Evolutionary conservation across 2,888 invertebrate species (phyloP).

Genomic region (Cancer borealis): DNA sequence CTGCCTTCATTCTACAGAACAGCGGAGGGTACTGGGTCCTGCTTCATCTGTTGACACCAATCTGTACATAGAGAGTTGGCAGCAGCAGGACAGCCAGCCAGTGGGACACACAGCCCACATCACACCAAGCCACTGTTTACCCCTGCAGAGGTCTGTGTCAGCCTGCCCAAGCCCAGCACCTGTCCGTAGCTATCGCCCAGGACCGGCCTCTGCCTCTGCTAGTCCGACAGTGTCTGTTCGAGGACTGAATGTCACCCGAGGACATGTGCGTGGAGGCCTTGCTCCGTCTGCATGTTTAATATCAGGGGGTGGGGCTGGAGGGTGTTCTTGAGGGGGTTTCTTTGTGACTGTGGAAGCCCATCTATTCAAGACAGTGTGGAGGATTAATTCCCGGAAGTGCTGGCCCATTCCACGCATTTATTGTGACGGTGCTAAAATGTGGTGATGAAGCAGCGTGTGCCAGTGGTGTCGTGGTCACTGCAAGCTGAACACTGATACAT

Average conservation of each 20-base stretch:
- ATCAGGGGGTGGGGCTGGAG: not conserved
- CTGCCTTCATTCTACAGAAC: constrained; percentile 56
- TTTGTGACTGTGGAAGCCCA: not conserved
- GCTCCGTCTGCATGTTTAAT: not conserved
- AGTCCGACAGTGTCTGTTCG: constrained; percentile 58
- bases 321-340: not conserved
- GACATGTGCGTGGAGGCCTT: constrained; percentile 40
- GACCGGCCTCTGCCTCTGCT: constrained; percentile 60
- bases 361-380: not conserved
- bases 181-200: constrained; percentile 62
- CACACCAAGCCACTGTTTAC: not conserved
- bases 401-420: not conserved
- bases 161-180: constrained; percentile 66
- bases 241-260: constrained; percentile 34
- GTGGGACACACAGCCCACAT: constrained; percentile 28
- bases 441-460: not conserved
- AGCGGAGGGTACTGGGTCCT: constrained; percentile 71
- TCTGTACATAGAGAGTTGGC: constrained; percentile 73
- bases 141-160: constrained; percentile 53
- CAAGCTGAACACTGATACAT: not conserved
- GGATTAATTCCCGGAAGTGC: not conserved
- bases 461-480: not conserved
- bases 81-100: constrained; percentile 61
- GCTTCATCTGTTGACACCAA: constrained; percentile 74
- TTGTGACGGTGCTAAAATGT: not conserved